Conservation (phyloP, 2,113 vertebrate species). For the Siniperca chuatsi region DNA sequence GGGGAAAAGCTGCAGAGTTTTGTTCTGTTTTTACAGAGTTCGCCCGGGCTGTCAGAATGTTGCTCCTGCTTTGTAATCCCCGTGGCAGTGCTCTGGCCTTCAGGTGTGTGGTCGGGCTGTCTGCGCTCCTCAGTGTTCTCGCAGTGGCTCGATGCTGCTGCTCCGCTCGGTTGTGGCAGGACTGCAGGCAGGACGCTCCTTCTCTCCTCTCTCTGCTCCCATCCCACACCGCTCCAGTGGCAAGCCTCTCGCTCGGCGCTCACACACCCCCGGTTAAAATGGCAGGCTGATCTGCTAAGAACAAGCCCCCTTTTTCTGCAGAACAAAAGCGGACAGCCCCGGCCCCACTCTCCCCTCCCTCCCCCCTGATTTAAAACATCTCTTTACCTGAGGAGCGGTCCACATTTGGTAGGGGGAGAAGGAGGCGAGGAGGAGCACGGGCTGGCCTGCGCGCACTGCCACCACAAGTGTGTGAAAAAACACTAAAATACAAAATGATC, state of each 20-base stretch:
- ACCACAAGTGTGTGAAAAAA: background rate
- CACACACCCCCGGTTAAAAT: constrained; percentile 83
- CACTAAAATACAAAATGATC: background rate
- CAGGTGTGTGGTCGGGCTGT: constrained; percentile 53
- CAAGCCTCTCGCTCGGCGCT: constrained; percentile 73
- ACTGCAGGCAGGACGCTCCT: constrained; percentile 60
- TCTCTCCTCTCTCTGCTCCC: constrained; percentile 82
- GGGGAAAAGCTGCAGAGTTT: background rate
- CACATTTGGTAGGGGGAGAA: constrained; percentile 45
- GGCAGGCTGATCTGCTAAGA: constrained; percentile 83
- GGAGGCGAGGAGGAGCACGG: constrained; percentile 50
- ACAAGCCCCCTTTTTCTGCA: constrained; percentile 85
- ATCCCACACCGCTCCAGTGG: constrained; percentile 81
- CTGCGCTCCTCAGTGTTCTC: constrained; percentile 20
- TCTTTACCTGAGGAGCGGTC: constrained; percentile 82
- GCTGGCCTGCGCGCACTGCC: constrained; percentile 16
- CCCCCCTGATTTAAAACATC: constrained; percentile 72
- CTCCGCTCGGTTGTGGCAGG: constrained; percentile 39
- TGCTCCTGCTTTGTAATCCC: constrained; percentile 49
- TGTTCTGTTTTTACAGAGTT: background rate
- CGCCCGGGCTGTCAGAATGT: constrained; percentile 25
- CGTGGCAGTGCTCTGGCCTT: constrained; percentile 33
- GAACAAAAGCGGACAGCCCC: constrained; percentile 85
- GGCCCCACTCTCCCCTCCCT: constrained; percentile 58
- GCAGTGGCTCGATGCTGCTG: constrained; percentile 33